These are phyloP conservation scores for Melanotaenia duboulayi DNA, from an alignment of 2,113 vertebrate species.

Conservation along the genomic window DNA sequence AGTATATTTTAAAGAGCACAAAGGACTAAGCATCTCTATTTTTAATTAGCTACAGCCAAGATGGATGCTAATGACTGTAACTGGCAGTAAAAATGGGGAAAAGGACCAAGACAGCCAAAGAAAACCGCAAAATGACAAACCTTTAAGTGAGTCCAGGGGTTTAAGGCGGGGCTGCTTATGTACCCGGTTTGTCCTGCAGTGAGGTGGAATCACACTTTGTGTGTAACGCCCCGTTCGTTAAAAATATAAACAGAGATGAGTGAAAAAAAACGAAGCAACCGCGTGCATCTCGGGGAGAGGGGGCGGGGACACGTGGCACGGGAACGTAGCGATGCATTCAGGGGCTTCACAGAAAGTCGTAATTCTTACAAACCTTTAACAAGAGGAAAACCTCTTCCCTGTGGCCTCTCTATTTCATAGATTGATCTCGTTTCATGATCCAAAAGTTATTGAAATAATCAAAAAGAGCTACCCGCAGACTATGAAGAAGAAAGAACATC, in stretches of 20 bases:
- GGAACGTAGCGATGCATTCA: slow-evolving; percentile 35
- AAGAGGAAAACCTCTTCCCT: neutral
- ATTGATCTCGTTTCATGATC: no score
- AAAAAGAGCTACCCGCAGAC: no score
- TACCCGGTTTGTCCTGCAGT: neutral
- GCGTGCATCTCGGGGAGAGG: slow-evolving; percentile 15
- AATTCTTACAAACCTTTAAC: neutral
- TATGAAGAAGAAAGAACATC: no score
- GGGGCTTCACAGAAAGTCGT: neutral
- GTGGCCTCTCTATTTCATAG: no score
- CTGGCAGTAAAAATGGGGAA: slow-evolving; percentile 42
- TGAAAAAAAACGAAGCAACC: slow-evolving; percentile 4
- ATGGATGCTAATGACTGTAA: slow-evolving; percentile 76
- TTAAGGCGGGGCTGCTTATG: neutral
- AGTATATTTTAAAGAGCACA: neutral
- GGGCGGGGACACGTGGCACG: slow-evolving; percentile 11
- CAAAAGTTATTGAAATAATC: no score
- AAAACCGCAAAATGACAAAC: slow-evolving; percentile 36
- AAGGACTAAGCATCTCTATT: slow-evolving; percentile 12
- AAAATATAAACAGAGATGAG: slow-evolving; percentile 46
- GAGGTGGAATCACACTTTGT: neutral
- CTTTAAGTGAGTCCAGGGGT: slow-evolving; percentile 27
- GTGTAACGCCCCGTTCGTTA: neutral
- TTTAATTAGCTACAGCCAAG: slow-evolving; percentile 68
- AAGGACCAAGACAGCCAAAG: slow-evolving; percentile 21